phyloP scores from a whole-genome alignment of 2,797 vertebrate species.

The Pogonophryne albipinna region DNA sequence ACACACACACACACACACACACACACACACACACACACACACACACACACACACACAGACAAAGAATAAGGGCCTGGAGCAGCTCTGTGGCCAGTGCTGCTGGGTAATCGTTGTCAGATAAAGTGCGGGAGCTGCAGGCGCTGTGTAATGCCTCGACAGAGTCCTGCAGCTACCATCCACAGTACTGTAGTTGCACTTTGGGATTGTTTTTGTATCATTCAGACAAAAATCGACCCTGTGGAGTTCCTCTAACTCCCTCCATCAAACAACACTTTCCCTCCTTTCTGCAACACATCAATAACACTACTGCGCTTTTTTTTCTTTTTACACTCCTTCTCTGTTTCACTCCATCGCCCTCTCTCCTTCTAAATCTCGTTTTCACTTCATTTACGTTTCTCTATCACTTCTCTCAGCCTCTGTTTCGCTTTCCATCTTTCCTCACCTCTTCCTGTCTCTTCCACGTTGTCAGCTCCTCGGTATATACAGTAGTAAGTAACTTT shows the following conservation, averaged over 20 bases:
- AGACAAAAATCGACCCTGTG: slow-evolving; percentile 43
- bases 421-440: too few relatives aligned
- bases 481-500: background rate
- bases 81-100: slow-evolving; percentile 19
- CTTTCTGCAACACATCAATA: slow-evolving; percentile 58
- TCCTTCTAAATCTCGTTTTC: slow-evolving; percentile 28
- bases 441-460: too few relatives aligned
- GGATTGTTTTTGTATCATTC: slow-evolving; percentile 58
- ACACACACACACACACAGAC: slow-evolving; percentile 3
- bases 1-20: slow-evolving; percentile 1
- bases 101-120: slow-evolving; percentile 39
- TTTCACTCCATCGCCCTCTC: slow-evolving; percentile 23
- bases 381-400: slow-evolving; percentile 22
- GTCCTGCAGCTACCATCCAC: slow-evolving; percentile 41
- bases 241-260: slow-evolving; percentile 43
- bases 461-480: slow-evolving; percentile 1
- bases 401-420: slow-evolving; percentile 17
- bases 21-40: slow-evolving; percentile 1
- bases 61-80: slow-evolving; percentile 24
- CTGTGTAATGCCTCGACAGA: slow-evolving; percentile 33
- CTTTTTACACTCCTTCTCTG: slow-evolving; percentile 22
- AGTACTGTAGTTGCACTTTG: slow-evolving; percentile 25
- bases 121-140: slow-evolving; percentile 12
- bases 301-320: slow-evolving; percentile 22
- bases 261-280: slow-evolving; percentile 58